Base-by-base conservation (phyloP, 2,113 vertebrate species). In the Paracanthobrama guichenoti region DNA sequence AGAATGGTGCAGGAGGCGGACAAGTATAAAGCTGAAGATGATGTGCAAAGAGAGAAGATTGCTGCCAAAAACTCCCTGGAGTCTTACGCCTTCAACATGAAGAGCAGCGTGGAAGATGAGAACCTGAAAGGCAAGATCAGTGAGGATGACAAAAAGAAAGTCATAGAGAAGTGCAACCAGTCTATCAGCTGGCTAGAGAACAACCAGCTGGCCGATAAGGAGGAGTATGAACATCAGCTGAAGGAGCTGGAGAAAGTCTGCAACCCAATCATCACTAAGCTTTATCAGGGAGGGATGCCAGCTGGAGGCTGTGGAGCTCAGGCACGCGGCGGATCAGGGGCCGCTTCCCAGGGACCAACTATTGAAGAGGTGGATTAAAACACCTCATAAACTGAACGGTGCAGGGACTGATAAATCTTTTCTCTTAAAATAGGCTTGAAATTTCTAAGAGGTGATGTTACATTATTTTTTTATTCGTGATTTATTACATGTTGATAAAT, bases 351-450 rank as follows among this genome's bases (percentile, higher is more conserved):
- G 64, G 79, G 79, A 31, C 79, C 79, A 2, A 81, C 79, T n/a
- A 81, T 81, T 42, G 79, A 81, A 26, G 79, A 81, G 79, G 79
- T 81, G 64, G 79, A 81, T 57, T 81, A 71, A 81, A 81, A 31
- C 6, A 16, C 46, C 50, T n/a, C 22, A 57, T 26, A 6, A 81
- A 24, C 4, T 4, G 6, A 66, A 64, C 26, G 57, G 16, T 44
- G 2, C 4, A 46, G 44, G n/a, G 42, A 80, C 78, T 64, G 14
- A 42, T 60, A 50, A 11, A 55, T 53, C 4, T n/a, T 7, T 39
- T 57, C 3, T n/a, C 5, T 77, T 31, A 72, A 46, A 46, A 46
- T 24, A 69, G 24, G 22, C 22, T 46, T 24, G 11, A 12, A 2
- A 22, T 12, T n/a, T 39, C 2, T 42, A 14, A 72, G 69, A 57